These are phyloP conservation scores for Drosophila colorata DNA, from an alignment of 2,888 invertebrate species.

Conservation along the genomic window DNA sequence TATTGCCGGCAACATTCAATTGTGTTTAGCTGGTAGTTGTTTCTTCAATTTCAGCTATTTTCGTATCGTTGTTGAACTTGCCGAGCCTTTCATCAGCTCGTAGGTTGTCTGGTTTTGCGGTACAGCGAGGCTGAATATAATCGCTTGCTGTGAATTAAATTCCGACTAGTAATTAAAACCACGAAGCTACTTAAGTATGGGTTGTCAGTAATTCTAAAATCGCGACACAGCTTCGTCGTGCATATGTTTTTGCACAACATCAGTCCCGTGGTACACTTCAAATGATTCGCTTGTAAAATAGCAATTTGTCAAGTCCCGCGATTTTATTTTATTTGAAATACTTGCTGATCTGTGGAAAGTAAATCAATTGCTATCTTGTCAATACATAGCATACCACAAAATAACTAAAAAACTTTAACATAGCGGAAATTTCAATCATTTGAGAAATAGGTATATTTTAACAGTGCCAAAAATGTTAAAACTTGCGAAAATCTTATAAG, in stretches of 20 bases:
- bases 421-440: no score
- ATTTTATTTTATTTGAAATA: background rate
- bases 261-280: constrained; percentile 41
- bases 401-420: no score
- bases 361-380: no score
- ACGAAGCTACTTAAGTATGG: constrained; percentile 29
- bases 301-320: background rate
- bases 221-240: constrained; percentile 5
- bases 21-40: background rate
- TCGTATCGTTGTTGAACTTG: constrained; percentile 25
- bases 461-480: no score
- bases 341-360: no score
- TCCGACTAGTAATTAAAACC: constrained; percentile 45
- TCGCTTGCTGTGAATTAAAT: constrained; percentile 31
- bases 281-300: constrained; percentile 21
- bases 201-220: constrained; percentile 7
- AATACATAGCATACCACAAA: no score
- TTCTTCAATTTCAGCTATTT: constrained; percentile 11
- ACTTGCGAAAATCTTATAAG: no score
- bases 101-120: constrained; percentile 22
- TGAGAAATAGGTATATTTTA: no score
- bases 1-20: background rate
- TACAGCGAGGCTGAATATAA: constrained; percentile 36
- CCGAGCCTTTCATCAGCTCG: constrained; percentile 24
- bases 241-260: constrained; percentile 13